Evolutionary conservation across 1,140 invertebrate species (phyloP).

Genomic region (Harpegnathos saltator): DNA sequence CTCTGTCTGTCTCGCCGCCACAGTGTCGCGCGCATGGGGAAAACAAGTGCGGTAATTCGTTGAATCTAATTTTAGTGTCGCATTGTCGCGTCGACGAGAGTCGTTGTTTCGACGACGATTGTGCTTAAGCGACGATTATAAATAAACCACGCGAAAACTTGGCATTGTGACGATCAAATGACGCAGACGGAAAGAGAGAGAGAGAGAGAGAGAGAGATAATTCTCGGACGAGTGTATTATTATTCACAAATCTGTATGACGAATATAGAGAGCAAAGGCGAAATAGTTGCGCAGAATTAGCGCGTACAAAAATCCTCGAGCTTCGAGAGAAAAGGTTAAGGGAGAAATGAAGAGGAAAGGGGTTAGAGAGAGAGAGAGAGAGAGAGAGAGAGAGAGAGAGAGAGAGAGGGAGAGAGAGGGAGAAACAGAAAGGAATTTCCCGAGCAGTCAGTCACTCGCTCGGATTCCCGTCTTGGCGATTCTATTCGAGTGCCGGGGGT

Average conservation of each 20-base stretch:
- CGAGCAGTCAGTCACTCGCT: too few species aligned
- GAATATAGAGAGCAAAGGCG: too few species aligned
- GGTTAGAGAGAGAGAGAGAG: too few species aligned
- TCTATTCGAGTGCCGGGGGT: conserved; percentile 28
- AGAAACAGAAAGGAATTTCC: too few species aligned
- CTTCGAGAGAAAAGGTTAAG: too few species aligned
- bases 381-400: too few species aligned
- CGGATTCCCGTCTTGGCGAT: conserved; percentile 33
- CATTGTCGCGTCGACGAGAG: not conserved
- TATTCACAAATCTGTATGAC: too few species aligned
- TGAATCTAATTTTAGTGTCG: not conserved
- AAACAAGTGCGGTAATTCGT: conserved; percentile 20
- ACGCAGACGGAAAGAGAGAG: too few species aligned
- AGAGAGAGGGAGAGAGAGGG: too few species aligned
- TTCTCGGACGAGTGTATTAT: too few species aligned
- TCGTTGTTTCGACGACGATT: conserved; percentile 2
- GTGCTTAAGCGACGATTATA: not conserved
- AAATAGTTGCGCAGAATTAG: not conserved
- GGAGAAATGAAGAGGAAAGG: too few species aligned
- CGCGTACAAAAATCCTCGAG: conserved; percentile 1
- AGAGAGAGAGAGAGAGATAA: too few species aligned
- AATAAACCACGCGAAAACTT: conserved; percentile 12
- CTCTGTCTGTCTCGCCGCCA: not conserved
- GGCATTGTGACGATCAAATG: not conserved
- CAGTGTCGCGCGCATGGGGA: not conserved